These are phyloP conservation scores for Argyrosomus japonicus DNA, from an alignment of 2,113 vertebrate genomes.

Conservation along the genomic window DNA sequence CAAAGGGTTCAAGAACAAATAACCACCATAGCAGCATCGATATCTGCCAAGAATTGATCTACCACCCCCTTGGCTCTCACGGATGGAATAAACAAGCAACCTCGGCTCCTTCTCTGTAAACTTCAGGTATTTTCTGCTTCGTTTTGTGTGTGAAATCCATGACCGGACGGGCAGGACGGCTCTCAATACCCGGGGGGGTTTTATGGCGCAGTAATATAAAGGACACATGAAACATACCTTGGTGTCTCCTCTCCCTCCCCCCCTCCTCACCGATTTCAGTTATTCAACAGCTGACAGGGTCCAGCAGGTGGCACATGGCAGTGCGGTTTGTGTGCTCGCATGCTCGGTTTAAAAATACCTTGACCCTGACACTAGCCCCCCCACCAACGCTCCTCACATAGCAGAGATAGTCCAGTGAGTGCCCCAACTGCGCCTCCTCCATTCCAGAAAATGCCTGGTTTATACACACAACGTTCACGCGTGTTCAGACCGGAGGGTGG, in stretches of 20 bases:
- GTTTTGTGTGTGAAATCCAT: slow-evolving; percentile 5
- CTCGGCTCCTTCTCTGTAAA: slow-evolving; percentile 22
- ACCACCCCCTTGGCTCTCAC: slow-evolving; percentile 46
- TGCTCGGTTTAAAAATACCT: slow-evolving; percentile 76
- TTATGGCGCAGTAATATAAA: slow-evolving; percentile 21
- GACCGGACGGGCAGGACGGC: background rate
- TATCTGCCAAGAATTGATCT: slow-evolving; percentile 66
- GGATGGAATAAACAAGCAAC: slow-evolving; percentile 56
- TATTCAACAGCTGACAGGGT: slow-evolving; percentile 73
- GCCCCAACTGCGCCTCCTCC: slow-evolving; percentile 43
- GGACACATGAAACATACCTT: slow-evolving; percentile 45
- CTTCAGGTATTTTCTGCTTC: slow-evolving; percentile 28
- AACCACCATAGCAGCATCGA: slow-evolving; percentile 49
- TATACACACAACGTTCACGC: slow-evolving; percentile 33
- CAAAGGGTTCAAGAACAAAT: slow-evolving; percentile 60
- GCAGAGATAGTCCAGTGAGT: slow-evolving; percentile 58
- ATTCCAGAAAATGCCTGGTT: slow-evolving; percentile 49
- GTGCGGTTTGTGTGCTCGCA: slow-evolving; percentile 42
- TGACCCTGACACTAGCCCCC: slow-evolving; percentile 66
- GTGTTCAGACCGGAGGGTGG: slow-evolving; percentile 30
- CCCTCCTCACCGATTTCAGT: background rate
- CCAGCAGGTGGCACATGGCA: slow-evolving; percentile 75
- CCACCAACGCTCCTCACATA: slow-evolving; percentile 59
- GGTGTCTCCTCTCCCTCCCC: slow-evolving; percentile 4
- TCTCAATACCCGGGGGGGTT: slow-evolving; percentile 26